phyloP scores from a whole-genome alignment of 2,797 vertebrate genomes.

The Urosaurus nigricauda region DNA sequence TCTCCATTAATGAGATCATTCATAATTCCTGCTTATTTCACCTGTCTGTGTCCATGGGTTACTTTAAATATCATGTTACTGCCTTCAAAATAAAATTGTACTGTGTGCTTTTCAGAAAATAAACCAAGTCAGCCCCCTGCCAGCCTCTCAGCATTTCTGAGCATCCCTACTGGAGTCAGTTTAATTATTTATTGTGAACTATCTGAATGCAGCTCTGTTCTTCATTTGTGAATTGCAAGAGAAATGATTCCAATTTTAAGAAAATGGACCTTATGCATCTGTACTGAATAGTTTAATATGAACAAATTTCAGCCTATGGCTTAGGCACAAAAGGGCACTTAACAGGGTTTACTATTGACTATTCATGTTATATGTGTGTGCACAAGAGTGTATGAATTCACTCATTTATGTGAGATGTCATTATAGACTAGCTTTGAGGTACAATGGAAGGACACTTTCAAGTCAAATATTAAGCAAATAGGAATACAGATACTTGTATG shows the following conservation, averaged over 20 bases:
- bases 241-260: conserved; percentile 50
- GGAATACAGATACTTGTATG: background rate
- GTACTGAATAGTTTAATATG: conserved; percentile 50
- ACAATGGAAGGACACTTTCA: conserved; percentile 35
- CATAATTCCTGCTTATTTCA: background rate
- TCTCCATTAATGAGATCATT: conserved; percentile 9
- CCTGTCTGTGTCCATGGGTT: background rate
- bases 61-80: background rate
- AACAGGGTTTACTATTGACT: conserved; percentile 63
- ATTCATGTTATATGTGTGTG: conserved; percentile 42
- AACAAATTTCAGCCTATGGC: conserved; percentile 63
- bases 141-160: background rate
- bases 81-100: background rate
- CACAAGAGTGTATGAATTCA: background rate
- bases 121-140: conserved; percentile 21
- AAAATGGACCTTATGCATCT: conserved; percentile 56
- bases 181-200: conserved; percentile 62
- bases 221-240: conserved; percentile 26
- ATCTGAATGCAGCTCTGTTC: conserved; percentile 37
- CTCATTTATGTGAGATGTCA: conserved; percentile 52
- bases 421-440: conserved; percentile 42
- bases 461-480: conserved; percentile 29
- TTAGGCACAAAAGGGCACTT: conserved; percentile 60
- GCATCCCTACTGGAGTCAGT: conserved; percentile 1
- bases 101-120: conserved; percentile 21